A percentile compares a stretch with the other conserved stretches of the same genome.
Conservation (phyloP, 1,140 invertebrate species). For the Penaeus japonicus region DNA sequence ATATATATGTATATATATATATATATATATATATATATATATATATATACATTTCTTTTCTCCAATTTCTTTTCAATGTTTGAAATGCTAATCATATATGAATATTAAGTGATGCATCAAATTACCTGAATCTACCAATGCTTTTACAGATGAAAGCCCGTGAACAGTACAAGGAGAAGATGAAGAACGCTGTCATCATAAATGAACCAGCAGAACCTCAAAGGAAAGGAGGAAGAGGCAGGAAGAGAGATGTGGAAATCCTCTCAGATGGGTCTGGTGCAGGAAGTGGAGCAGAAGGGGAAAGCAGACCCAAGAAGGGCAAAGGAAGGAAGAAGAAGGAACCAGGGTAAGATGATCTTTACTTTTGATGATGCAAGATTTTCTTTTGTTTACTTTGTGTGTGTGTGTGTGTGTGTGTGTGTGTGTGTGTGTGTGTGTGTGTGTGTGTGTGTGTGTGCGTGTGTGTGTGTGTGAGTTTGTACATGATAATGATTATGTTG, state of each 20-base stretch:
- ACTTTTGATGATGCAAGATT: too few species aligned
- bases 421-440: too few species aligned
- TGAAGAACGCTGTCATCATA: slow-evolving; percentile 87
- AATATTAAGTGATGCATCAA: background rate
- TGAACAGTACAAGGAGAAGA: slow-evolving; percentile 95
- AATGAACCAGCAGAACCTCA: slow-evolving; percentile 78
- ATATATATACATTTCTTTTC: too few species aligned
- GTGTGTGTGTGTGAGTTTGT: too few species aligned
- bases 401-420: too few species aligned
- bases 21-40: too few species aligned
- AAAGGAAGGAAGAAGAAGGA: slow-evolving; percentile 48
- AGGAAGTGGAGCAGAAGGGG: slow-evolving; percentile 69
- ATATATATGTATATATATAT: too few species aligned
- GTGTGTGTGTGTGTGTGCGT: too few species aligned
- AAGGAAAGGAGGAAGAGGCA: slow-evolving; percentile 65
- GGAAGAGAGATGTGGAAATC: slow-evolving; percentile 68
- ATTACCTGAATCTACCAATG: slow-evolving; percentile 13
- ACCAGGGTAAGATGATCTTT: slow-evolving; percentile 38
- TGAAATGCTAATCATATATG: too few species aligned
- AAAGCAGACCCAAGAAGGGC: slow-evolving; percentile 63
- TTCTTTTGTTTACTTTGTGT: too few species aligned
- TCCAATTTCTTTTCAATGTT: too few species aligned
- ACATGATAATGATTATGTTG: too few species aligned
- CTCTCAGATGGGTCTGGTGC: slow-evolving; percentile 74
- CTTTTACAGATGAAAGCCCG: slow-evolving; percentile 72